phyloP scores from a whole-genome alignment of 2,888 invertebrate genomes.

The Drosophila birchii region DNA sequence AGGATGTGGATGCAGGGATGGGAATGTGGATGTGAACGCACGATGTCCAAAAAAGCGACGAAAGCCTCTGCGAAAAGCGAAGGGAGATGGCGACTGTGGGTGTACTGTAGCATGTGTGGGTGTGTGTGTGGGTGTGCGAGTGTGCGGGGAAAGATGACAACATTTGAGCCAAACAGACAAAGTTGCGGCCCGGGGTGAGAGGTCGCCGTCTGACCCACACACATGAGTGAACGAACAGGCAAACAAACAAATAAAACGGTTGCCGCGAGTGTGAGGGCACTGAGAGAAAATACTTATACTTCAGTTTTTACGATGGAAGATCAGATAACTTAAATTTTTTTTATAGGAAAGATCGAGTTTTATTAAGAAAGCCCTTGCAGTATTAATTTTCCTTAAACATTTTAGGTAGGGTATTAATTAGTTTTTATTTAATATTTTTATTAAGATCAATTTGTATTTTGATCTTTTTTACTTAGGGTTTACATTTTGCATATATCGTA shows the following conservation, averaged over 20 bases:
- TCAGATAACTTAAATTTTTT: neutral
- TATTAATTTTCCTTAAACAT: neutral
- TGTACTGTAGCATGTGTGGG: neutral
- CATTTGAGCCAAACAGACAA: conserved; percentile 74
- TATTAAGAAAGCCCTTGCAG: neutral
- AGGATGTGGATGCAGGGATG: conserved; percentile 1
- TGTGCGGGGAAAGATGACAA: conserved; percentile 58
- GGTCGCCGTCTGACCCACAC: conserved; percentile 56
- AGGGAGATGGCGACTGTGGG: conserved; percentile 39
- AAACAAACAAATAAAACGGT: conserved; percentile 71
- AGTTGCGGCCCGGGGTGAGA: conserved; percentile 32
- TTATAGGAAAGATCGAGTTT: neutral
- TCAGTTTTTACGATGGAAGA: neutral
- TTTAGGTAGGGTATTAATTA: neutral
- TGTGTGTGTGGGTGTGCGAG: neutral
- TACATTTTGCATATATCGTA: neutral
- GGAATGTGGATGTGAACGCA: conserved; percentile 35
- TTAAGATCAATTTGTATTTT: too few species aligned
- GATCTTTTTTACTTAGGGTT: neutral
- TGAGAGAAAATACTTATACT: conserved; percentile 1
- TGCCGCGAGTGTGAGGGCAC: conserved; percentile 33
- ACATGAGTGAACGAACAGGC: conserved; percentile 72
- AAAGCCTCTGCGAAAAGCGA: conserved; percentile 70
- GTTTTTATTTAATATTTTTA: neutral
- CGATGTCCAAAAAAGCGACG: conserved; percentile 67